Percentiles rank a stretch among this genome's conserved stretches.
phyloP scores from a whole-genome alignment of 2,888 invertebrate species.

The Strigamia crassipes region DNA sequence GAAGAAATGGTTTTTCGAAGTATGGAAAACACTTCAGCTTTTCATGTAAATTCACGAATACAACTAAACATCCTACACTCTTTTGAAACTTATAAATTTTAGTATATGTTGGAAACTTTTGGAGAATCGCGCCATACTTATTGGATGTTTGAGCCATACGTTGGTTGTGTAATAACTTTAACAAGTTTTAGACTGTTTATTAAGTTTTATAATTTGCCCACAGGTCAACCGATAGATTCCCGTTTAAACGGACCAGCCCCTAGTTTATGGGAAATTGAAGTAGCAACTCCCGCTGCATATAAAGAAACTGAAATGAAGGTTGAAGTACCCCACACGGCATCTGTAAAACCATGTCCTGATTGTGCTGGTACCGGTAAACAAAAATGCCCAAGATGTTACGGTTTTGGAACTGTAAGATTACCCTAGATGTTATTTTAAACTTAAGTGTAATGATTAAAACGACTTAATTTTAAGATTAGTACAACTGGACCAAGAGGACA shows the following conservation, averaged over 20 bases:
- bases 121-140: conserved; percentile 56
- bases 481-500: too few species aligned
- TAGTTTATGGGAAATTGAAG: conserved; percentile 56
- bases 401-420: conserved; percentile 54
- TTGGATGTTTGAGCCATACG: conserved; percentile 57
- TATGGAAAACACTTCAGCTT: conserved; percentile 61
- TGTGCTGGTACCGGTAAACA: conserved; percentile 51
- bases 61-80: too few species aligned
- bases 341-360: conserved; percentile 53
- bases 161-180: conserved; percentile 51
- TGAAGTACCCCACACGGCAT: conserved; percentile 58
- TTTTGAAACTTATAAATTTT: conserved; percentile 15
- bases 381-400: conserved; percentile 57
- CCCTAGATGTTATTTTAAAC: neutral
- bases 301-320: conserved; percentile 54
- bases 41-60: conserved; percentile 62
- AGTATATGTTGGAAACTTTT: conserved; percentile 59
- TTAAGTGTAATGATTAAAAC: neutral
- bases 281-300: conserved; percentile 54
- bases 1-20: conserved; percentile 60
- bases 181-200: too few species aligned
- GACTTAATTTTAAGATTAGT: neutral
- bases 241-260: conserved; percentile 48
- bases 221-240: conserved; percentile 10
- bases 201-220: neutral